A percentile compares a stretch with the other conserved stretches of the same genome.
Conservation (phyloP, 1,140 invertebrate species). For the Drosophila pallidifrons region DNA sequence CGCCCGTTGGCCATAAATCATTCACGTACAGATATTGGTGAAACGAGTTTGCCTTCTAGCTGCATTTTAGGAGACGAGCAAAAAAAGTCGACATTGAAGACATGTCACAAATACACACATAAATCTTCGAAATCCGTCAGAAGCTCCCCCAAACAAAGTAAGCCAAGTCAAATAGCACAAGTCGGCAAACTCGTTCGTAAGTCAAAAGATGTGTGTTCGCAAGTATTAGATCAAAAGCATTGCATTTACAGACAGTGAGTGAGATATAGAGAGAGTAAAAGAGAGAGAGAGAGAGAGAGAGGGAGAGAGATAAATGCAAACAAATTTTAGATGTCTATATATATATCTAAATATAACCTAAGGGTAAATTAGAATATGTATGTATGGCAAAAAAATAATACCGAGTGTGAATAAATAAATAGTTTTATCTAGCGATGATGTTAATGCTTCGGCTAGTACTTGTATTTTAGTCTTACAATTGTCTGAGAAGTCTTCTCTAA, state of each 20-base stretch:
- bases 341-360: slow-evolving; percentile 32
- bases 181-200: background rate
- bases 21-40: slow-evolving; percentile 15
- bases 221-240: slow-evolving; percentile 6
- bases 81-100: slow-evolving; percentile 1
- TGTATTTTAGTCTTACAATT: background rate
- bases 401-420: slow-evolving; percentile 10
- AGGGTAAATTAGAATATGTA: slow-evolving; percentile 21
- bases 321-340: background rate
- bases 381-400: slow-evolving; percentile 13
- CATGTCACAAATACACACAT: background rate
- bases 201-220: slow-evolving; percentile 16
- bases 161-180: slow-evolving; percentile 15
- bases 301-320: background rate
- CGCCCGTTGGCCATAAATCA: slow-evolving; percentile 35
- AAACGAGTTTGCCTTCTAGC: background rate
- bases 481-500: slow-evolving; percentile 1
- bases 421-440: slow-evolving; percentile 4
- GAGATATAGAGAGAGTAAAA: background rate
- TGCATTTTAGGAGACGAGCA: slow-evolving; percentile 9
- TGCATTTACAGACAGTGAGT: slow-evolving; percentile 4
- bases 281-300: background rate
- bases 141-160: slow-evolving; percentile 7
- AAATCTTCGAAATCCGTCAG: slow-evolving; percentile 20
- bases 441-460: background rate